Percentiles rank a stretch among this genome's conserved stretches.
Evolutionary conservation across 2,888 invertebrate genomes (phyloP).

Genomic region (Dynastes maya): DNA sequence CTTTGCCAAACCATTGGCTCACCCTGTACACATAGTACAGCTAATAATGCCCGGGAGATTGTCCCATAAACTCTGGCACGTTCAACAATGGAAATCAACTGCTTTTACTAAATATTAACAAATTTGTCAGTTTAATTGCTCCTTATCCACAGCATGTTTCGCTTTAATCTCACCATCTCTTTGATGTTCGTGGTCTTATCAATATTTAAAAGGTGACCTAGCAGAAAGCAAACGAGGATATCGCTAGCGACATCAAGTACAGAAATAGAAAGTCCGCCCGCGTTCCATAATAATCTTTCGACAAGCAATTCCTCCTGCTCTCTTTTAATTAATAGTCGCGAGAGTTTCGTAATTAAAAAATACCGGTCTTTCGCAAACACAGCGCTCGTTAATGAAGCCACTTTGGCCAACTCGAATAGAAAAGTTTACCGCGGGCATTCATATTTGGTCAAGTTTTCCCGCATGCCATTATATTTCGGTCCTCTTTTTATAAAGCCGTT

Average conservation of each 20-base stretch:
- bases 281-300: constrained; percentile 29
- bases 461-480: not conserved
- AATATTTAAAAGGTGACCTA: constrained; percentile 16
- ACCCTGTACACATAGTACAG: no score
- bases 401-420: constrained; percentile 33
- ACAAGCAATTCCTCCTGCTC: constrained; percentile 31
- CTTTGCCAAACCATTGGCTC: no score
- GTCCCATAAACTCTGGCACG: no score
- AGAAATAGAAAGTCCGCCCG: constrained; percentile 8
- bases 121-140: no score
- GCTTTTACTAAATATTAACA: no score
- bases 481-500: not conserved
- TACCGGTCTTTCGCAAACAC: constrained; percentile 33
- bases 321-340: constrained; percentile 36
- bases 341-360: constrained; percentile 41
- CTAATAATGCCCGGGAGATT: no score
- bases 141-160: not conserved
- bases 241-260: not conserved
- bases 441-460: constrained; percentile 7
- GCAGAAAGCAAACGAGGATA: not conserved
- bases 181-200: not conserved
- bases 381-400: constrained; percentile 30
- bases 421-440: constrained; percentile 29
- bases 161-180: not conserved
- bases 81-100: no score